phyloP scores from a whole-genome alignment of 2,797 vertebrate species.

The Telmatherina bonti region DNA sequence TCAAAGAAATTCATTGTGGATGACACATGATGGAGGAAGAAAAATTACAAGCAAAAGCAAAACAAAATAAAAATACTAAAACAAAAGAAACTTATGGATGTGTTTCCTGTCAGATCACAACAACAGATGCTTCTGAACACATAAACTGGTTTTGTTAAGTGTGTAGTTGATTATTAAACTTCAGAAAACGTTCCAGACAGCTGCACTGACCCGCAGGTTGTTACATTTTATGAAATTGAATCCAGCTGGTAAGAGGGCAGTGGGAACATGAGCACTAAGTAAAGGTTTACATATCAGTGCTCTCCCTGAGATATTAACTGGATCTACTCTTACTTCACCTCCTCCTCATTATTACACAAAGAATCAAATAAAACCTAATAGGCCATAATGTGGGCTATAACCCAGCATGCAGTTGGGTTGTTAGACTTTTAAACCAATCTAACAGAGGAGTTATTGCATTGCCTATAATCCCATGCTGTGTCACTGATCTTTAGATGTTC shows the following conservation, averaged over 20 bases:
- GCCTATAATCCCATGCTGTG: slow-evolving; percentile 43
- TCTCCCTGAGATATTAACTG: background rate
- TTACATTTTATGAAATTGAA: background rate
- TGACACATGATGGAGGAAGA: too few species aligned
- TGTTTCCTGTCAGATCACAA: background rate
- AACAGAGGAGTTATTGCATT: slow-evolving; percentile 55
- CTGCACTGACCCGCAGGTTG: too few species aligned
- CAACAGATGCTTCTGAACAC: background rate
- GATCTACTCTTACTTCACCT: background rate
- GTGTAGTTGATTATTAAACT: background rate
- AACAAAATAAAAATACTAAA: too few species aligned
- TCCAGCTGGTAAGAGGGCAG: background rate
- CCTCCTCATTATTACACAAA: slow-evolving; percentile 19
- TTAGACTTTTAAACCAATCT: slow-evolving; percentile 39
- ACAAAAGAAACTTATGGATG: background rate
- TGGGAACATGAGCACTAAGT: background rate
- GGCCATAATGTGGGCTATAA: slow-evolving; percentile 45
- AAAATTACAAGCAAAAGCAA: too few species aligned
- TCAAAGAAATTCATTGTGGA: too few species aligned
- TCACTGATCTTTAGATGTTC: slow-evolving; percentile 20
- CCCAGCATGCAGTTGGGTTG: slow-evolving; percentile 50
- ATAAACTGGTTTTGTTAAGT: background rate
- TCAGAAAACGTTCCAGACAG: background rate
- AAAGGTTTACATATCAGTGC: background rate
- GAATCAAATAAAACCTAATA: slow-evolving; percentile 34